Base-by-base conservation (phyloP, 2,888 invertebrate genomes). In the Archips xylosteana region DNA sequence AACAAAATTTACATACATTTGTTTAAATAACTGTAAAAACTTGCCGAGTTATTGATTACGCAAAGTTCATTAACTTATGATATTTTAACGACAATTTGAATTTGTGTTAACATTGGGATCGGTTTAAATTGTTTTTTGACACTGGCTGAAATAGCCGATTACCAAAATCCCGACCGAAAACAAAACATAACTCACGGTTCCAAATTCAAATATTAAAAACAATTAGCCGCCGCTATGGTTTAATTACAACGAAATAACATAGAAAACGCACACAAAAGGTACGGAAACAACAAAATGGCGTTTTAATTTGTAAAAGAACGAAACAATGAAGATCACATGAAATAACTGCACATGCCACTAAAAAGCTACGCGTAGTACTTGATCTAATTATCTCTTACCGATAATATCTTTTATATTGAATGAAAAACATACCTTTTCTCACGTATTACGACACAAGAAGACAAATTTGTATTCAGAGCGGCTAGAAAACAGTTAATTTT, bases 301-400 rank as follows among this genome's bases (percentile, higher is more conserved):
- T 85, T 74, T 85, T 84, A 84, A 86, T 86, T 84, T 81, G 82
- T 85, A 86, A 89, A 84, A 83, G 81, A 83, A 83, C 82, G 85
- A 87, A 89, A 91, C 91, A 92, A 92, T 91, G 89, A 85, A 79
- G 85, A 86, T 90, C 92, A 87, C 89, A 86, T 81, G 85, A 88
- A 90, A 91, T 92, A 92, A 91, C 91, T 90, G 91, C 92, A 92
- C 92, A 92, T 89, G 90, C 88, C 79, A 86, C 82, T 86, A 85
- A 86, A 86, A 87, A 87, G 79, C 82, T 83, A 81, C 84, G 84
- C 87, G 86, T 85, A 86, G 82, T 81, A 81, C 81, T 83, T 88
- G 89, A 85, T 87, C 86, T 89, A 92, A 90, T 92, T 92, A 89
- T 82, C 80, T 71, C 78, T 76, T 77, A 81, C 81, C 73, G 83